Evolutionary conservation across 2,888 invertebrate species (phyloP), one percentile per base, ranked within the genome.

Genomic region (Bombylius major): DNA sequence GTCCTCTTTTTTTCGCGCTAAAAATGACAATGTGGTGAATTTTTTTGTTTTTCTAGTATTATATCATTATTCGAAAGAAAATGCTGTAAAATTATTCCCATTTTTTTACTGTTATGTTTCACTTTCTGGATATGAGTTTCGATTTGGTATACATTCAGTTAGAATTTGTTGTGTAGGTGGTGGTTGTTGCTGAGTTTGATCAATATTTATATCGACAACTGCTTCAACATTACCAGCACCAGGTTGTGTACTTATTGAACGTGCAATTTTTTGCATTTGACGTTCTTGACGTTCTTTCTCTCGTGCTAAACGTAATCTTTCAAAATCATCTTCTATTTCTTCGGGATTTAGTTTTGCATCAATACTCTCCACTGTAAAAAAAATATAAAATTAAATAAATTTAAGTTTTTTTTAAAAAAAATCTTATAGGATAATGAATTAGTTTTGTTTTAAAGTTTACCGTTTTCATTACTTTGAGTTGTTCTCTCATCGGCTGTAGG

Each of bases 241-340:
- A 12, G 60, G 60, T 42, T 60, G 59, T 32, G 71, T 70, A 63
- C 74, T 74, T 7, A 74, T 71, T n/a, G 72, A 68, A 55, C 84
- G 77, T 0, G 79, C 83, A 69, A 82, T 72, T 65, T 81, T 82
- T 61, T 79, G 79, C 61, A 82, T 71, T 60, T 82, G 79, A 54
- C 80, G 78, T 55, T 82, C 79, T 7, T 77, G 71, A n/a, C 86
- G 79, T 66, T 86, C 83, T 65, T 83, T 83, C 64, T 86, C 84
- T 4, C 88, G 78, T 55, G 81, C 77, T 49, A 78, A 78, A 65
- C 84, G 84, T 51, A 89, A 72, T 57, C 82, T 82, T 50, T 82
- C 80, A 65, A 88, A 88, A 61, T 88, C 87, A 65, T 87, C 86
- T 56, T 80, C 77, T 11, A 70, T 72, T 42, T 70, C 73, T 31